Percentiles rank a stretch among this genome's conserved stretches.
phyloP scores from a whole-genome alignment of 2,888 invertebrate species.

The Rhimphoctona megacephalus region DNA sequence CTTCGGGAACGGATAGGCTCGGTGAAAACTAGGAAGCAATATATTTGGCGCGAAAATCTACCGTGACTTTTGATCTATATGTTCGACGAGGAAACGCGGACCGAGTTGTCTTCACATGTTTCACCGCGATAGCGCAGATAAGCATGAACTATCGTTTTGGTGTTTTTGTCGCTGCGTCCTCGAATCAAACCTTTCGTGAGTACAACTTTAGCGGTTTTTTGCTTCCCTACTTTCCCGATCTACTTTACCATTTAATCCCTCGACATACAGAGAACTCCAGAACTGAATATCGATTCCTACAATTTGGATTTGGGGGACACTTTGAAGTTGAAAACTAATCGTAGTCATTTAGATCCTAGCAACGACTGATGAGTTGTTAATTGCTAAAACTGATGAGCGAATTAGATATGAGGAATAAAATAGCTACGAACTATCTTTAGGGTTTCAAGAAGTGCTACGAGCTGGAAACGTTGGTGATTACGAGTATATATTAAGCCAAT shows the following conservation, averaged over 20 bases:
- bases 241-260: too few relatives aligned
- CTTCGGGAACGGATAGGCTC: not conserved
- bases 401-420: not conserved
- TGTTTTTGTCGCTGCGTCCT: slow-evolving; percentile 55
- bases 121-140: slow-evolving; percentile 67
- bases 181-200: slow-evolving; percentile 58
- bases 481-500: not conserved
- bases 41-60: not conserved
- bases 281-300: too few relatives aligned
- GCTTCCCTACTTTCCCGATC: too few relatives aligned
- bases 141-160: slow-evolving; percentile 70
- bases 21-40: not conserved
- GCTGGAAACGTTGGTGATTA: not conserved
- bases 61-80: not conserved
- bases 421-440: not conserved
- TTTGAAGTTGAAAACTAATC: too few relatives aligned
- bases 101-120: slow-evolving; percentile 29
- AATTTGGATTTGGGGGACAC: too few relatives aligned
- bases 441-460: too few relatives aligned
- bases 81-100: not conserved
- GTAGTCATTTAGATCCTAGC: too few relatives aligned
- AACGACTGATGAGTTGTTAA: slow-evolving; percentile 17
- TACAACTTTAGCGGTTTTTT: too few relatives aligned
- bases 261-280: too few relatives aligned
- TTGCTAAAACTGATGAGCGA: not conserved